Conservation (phyloP, 2,888 invertebrate species). For the Acrobasis repandana region DNA sequence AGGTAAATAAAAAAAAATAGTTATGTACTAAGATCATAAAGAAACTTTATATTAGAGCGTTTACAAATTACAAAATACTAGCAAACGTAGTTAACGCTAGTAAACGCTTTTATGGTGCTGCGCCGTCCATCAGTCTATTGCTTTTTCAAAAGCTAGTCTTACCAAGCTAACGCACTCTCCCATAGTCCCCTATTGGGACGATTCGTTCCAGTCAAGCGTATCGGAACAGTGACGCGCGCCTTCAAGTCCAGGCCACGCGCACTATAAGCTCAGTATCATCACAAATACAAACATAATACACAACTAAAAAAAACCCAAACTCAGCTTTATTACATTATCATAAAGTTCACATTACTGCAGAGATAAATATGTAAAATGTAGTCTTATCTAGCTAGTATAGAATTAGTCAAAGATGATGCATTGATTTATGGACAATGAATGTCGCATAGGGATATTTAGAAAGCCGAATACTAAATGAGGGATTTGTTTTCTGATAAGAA, state of each 20-base stretch:
- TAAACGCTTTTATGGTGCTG: too few relatives aligned
- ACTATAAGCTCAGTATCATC: slow-evolving; percentile 53
- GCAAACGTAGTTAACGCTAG: too few relatives aligned
- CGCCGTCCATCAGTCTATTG: not conserved
- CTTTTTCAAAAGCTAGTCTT: slow-evolving; percentile 24
- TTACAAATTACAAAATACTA: too few relatives aligned
- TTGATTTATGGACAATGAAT: slow-evolving; percentile 59
- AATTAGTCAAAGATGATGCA: slow-evolving; percentile 54
- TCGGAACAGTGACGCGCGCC: slow-evolving; percentile 67
- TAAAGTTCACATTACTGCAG: slow-evolving; percentile 26
- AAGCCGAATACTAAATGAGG: slow-evolving; percentile 18
- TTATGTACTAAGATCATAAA: too few relatives aligned
- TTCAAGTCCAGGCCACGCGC: slow-evolving; percentile 72
- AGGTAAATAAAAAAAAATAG: too few relatives aligned
- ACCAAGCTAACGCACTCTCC: slow-evolving; percentile 40
- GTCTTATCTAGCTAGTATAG: slow-evolving; percentile 42
- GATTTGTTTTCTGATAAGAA: slow-evolving; percentile 17
- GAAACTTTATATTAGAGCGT: too few relatives aligned
- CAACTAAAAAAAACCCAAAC: slow-evolving; percentile 16
- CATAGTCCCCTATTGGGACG: slow-evolving; percentile 61
- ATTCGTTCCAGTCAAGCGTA: slow-evolving; percentile 77
- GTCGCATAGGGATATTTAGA: slow-evolving; percentile 35
- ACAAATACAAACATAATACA: slow-evolving; percentile 32
- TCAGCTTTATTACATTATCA: slow-evolving; percentile 30
- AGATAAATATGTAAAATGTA: slow-evolving; percentile 9